Conservation (phyloP, 2,113 vertebrate genomes). For the Prochilodus magdalenae region DNA sequence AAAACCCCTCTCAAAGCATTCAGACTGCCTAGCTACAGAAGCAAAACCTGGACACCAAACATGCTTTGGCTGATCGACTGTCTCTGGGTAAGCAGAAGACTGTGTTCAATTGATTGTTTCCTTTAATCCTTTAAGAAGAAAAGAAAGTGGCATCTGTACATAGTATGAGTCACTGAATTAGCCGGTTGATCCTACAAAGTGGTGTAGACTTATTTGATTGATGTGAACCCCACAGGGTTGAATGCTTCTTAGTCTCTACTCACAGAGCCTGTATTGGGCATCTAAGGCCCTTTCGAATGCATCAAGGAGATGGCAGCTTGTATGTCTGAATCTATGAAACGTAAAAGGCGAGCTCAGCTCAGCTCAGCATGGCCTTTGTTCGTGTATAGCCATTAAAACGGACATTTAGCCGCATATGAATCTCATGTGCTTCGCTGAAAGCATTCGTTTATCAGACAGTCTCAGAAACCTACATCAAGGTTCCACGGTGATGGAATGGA, state of each 20-base stretch:
- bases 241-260: constrained; percentile 68
- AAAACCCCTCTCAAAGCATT: too few species aligned
- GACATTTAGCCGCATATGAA: not conserved
- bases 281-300: constrained; percentile 88
- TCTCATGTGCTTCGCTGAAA: not conserved
- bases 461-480: constrained; percentile 4
- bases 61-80: too few species aligned
- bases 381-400: not conserved
- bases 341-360: constrained; percentile 80
- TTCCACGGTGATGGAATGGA: not conserved
- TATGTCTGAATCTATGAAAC: constrained; percentile 82
- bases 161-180: not conserved
- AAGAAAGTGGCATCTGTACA: not conserved
- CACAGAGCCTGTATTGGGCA: constrained; percentile 80
- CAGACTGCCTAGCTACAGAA: too few species aligned
- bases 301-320: constrained; percentile 86
- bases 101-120: too few species aligned
- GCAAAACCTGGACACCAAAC: too few species aligned
- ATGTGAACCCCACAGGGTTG: not conserved
- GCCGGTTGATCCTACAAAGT: constrained; percentile 11
- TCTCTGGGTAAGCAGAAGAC: too few species aligned
- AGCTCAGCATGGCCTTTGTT: constrained; percentile 74
- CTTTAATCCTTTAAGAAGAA: too few species aligned
- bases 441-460: not conserved
- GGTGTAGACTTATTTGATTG: not conserved